Conservation (phyloP, 1,140 invertebrate species). For the Diorhabda sublineata region DNA sequence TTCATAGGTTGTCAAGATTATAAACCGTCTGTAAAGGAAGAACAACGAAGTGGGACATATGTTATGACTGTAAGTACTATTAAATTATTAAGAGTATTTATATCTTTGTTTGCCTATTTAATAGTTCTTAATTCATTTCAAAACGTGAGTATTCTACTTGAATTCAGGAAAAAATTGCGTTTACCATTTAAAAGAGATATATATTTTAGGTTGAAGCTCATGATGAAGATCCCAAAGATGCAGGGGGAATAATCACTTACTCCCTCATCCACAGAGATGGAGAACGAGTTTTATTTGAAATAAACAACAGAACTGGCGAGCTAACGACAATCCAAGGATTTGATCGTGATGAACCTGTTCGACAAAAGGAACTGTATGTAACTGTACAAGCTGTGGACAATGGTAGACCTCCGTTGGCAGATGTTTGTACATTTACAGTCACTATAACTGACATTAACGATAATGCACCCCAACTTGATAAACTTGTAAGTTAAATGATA, state of each 20-base stretch:
- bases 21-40: slow-evolving; percentile 64
- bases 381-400: slow-evolving; percentile 82
- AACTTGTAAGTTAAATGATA: slow-evolving; percentile 50
- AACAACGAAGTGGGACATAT: slow-evolving; percentile 56
- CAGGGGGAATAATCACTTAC: slow-evolving; percentile 75
- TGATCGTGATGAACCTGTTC: slow-evolving; percentile 79
- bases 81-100: too few species aligned
- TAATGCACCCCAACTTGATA: slow-evolving; percentile 80
- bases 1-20: slow-evolving; percentile 70
- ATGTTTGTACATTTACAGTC: slow-evolving; percentile 84
- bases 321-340: slow-evolving; percentile 71
- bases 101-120: too few species aligned
- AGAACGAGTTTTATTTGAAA: slow-evolving; percentile 71
- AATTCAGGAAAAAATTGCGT: too few species aligned
- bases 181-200: too few species aligned
- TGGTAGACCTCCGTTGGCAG: slow-evolving; percentile 75
- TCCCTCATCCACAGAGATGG: slow-evolving; percentile 66
- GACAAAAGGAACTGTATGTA: slow-evolving; percentile 78
- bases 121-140: too few species aligned
- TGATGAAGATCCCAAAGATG: slow-evolving; percentile 63
- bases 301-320: slow-evolving; percentile 67
- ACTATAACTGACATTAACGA: slow-evolving; percentile 85
- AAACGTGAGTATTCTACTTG: too few species aligned
- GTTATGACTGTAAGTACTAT: slow-evolving; percentile 57
- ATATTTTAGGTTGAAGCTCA: slow-evolving; percentile 48